These are phyloP conservation scores for Lasioglossum pauxillum DNA, from an alignment of 2,888 invertebrate genomes.

Conservation along the genomic window DNA sequence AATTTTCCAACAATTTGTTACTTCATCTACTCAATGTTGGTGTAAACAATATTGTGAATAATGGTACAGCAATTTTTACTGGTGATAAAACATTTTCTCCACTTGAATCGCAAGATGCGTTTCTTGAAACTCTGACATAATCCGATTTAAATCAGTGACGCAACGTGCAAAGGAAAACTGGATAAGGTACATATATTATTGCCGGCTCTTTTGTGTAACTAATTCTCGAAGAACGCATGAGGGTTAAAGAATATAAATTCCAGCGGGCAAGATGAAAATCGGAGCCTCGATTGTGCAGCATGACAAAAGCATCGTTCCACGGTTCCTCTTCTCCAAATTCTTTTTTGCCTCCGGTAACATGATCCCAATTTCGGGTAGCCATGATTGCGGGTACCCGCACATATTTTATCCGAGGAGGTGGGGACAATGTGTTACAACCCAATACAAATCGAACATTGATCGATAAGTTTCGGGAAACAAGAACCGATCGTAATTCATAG, in stretches of 20 bases:
- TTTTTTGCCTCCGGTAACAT: not conserved
- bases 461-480: constrained; percentile 24
- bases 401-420: constrained; percentile 4
- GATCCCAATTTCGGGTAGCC: constrained; percentile 13
- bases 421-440: constrained; percentile 24
- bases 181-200: not conserved
- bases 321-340: not conserved
- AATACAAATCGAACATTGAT: constrained; percentile 22
- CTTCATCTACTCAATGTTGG: too few relatives aligned
- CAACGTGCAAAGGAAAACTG: not conserved
- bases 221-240: not conserved
- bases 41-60: too few relatives aligned
- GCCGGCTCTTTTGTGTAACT: not conserved
- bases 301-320: not conserved
- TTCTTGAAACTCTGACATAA: not conserved
- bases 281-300: not conserved
- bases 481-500: constrained; percentile 15
- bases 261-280: not conserved
- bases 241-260: not conserved
- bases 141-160: not conserved
- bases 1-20: too few relatives aligned
- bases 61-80: too few relatives aligned
- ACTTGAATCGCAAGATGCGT: not conserved
- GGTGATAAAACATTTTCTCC: not conserved
- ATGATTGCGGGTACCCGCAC: constrained; percentile 17